A percentile compares a stretch with the other conserved stretches of the same genome.
These are phyloP conservation scores for Eurytoma californica DNA, from an alignment of 2,888 invertebrate species.

Conservation along the genomic window DNA sequence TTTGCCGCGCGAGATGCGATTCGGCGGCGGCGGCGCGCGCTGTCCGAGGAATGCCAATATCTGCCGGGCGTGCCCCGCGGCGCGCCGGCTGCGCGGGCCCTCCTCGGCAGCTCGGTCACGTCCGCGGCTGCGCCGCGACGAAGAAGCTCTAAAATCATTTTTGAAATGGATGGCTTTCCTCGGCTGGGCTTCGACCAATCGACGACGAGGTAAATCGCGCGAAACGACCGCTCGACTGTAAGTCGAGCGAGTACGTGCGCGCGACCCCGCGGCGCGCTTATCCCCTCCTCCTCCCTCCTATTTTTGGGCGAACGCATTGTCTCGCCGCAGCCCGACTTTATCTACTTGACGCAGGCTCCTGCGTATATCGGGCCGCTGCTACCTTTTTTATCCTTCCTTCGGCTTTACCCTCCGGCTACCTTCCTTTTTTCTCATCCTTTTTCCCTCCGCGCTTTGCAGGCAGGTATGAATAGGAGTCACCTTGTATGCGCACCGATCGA, in stretches of 20 bases:
- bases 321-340: slow-evolving; percentile 30
- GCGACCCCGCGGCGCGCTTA: background rate
- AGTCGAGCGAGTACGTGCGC: slow-evolving; percentile 23
- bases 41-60: slow-evolving; percentile 63
- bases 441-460: background rate
- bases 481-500: background rate
- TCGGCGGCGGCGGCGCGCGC: slow-evolving; percentile 23
- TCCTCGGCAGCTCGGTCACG: slow-evolving; percentile 62
- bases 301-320: slow-evolving; percentile 38
- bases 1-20: slow-evolving; percentile 46
- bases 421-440: background rate
- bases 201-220: slow-evolving; percentile 63
- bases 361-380: background rate
- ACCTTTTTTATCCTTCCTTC: background rate
- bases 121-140: slow-evolving; percentile 45
- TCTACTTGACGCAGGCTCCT: slow-evolving; percentile 37
- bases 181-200: slow-evolving; percentile 53
- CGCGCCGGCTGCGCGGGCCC: slow-evolving; percentile 43
- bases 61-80: slow-evolving; percentile 47
- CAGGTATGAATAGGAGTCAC: slow-evolving; percentile 20
- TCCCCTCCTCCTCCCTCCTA: slow-evolving; percentile 46
- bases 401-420: background rate
- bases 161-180: slow-evolving; percentile 61
- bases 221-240: slow-evolving; percentile 58
- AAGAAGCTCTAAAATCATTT: slow-evolving; percentile 66